These are phyloP conservation scores for Pavo muticus DNA, from an alignment of 2,113 vertebrate species.

Conservation along the genomic window DNA sequence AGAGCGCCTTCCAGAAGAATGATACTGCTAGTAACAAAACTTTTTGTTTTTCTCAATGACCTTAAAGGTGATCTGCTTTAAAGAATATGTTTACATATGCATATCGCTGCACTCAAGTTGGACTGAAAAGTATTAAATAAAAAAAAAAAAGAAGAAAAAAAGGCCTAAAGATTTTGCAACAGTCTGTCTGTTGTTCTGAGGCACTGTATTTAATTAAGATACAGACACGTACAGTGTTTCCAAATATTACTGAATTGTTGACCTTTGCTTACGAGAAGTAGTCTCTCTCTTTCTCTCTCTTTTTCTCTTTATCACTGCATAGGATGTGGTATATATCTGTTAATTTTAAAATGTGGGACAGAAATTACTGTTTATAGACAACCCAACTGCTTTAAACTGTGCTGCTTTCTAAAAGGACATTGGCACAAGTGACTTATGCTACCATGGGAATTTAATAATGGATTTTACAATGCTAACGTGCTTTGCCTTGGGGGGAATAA, in stretches of 20 bases:
- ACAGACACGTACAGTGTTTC: conserved; percentile 78
- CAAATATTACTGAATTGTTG: conserved; percentile 83
- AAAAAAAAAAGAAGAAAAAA: background rate
- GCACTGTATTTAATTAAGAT: conserved; percentile 79
- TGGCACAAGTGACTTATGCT: conserved; percentile 86
- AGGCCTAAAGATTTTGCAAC: conserved; percentile 77
- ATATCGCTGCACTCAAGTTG: conserved; percentile 91
- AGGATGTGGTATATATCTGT: conserved; percentile 87
- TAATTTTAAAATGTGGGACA: conserved; percentile 83
- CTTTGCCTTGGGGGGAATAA: conserved; percentile 79
- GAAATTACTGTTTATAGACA: conserved; percentile 85
- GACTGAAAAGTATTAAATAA: conserved; percentile 80
- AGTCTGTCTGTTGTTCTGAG: conserved; percentile 79
- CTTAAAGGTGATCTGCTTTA: conserved; percentile 91
- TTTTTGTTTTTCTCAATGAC: conserved; percentile 84
- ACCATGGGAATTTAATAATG: conserved; percentile 82
- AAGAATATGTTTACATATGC: conserved; percentile 99
- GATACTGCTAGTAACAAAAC: conserved; percentile 79
- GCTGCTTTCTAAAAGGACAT: conserved; percentile 87
- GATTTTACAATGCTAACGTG: conserved; percentile 82
- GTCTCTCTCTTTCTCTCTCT: conserved; percentile 72
- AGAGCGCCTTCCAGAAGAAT: conserved; percentile 81
- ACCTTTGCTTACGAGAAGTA: conserved; percentile 88
- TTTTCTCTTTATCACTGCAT: conserved; percentile 80
- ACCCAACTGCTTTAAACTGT: conserved; percentile 83